phyloP scores from a whole-genome alignment of 2,113 vertebrate genomes.

The Trachemys scripta region DNA sequence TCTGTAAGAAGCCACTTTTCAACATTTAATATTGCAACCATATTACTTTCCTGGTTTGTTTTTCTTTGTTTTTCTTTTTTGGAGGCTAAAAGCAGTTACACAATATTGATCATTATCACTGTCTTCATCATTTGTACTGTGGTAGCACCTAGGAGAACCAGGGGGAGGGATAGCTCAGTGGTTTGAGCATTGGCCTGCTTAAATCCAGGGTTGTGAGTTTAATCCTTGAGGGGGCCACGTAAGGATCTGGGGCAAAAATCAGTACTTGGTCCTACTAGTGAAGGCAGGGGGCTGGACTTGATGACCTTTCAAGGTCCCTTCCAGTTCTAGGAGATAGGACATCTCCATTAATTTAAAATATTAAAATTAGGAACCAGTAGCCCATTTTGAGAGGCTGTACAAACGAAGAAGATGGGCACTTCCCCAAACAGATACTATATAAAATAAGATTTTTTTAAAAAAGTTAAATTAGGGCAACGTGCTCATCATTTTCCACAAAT shows the following conservation, averaged over 20 bases:
- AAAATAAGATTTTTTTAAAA: neutral
- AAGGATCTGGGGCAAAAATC: too few species aligned
- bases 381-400: neutral
- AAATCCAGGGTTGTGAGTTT: too few species aligned
- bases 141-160: neutral
- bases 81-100: neutral
- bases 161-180: too few species aligned
- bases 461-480: neutral
- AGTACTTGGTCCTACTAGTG: too few species aligned
- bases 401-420: neutral
- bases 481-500: accelerated
- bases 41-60: neutral
- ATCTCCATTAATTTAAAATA: too few species aligned
- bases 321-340: too few species aligned
- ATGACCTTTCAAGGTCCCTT: too few species aligned
- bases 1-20: neutral
- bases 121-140: neutral
- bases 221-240: too few species aligned
- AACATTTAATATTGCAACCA: neutral
- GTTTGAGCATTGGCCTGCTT: too few species aligned
- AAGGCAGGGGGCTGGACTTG: too few species aligned
- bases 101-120: neutral
- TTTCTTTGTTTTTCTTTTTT: neutral
- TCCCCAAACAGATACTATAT: neutral
- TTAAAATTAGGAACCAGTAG: accelerated